Evolutionary conservation across 1,140 invertebrate species (phyloP).

Genomic region (Helicoverpa armigera): DNA sequence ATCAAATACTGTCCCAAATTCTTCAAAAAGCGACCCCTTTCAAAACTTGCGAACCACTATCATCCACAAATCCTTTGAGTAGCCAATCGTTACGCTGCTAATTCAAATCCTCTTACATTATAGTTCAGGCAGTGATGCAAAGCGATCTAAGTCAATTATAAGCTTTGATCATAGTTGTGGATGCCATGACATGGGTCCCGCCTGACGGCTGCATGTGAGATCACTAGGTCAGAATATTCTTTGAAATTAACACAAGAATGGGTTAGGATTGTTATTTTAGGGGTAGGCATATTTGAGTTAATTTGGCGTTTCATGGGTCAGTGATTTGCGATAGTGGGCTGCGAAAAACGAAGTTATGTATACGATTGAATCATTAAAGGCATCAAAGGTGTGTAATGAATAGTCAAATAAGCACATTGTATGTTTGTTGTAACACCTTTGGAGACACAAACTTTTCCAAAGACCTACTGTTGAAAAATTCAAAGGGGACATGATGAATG

Average conservation of each 20-base stretch:
- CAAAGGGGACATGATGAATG: not conserved
- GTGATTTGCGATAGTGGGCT: too few species aligned
- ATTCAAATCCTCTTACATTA: slow-evolving; percentile 34
- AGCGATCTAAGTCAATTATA: slow-evolving; percentile 22
- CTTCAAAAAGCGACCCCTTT: not conserved
- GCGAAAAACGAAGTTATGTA: too few species aligned
- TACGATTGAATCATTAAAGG: too few species aligned
- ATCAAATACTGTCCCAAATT: not conserved
- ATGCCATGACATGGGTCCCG: slow-evolving; percentile 28
- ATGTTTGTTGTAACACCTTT: not conserved
- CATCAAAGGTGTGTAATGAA: too few species aligned
- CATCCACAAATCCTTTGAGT: slow-evolving; percentile 31
- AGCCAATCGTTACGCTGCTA: slow-evolving; percentile 25
- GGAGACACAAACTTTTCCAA: not conserved
- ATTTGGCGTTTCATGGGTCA: not conserved
- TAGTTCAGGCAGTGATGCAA: slow-evolving; percentile 20
- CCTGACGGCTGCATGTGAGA: slow-evolving; percentile 27
- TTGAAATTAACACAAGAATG: slow-evolving; percentile 28
- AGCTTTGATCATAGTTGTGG: slow-evolving; percentile 38
- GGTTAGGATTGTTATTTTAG: not conserved
- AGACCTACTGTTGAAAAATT: not conserved
- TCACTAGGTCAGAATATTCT: slow-evolving; percentile 35
- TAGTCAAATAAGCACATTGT: too few species aligned
- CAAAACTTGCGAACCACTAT: slow-evolving; percentile 16
- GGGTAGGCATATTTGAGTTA: not conserved